Percentiles rank a stretch among this genome's conserved stretches.
Conservation (phyloP, 92 coral and sea anemone species). For the Siderastrea siderea region DNA sequence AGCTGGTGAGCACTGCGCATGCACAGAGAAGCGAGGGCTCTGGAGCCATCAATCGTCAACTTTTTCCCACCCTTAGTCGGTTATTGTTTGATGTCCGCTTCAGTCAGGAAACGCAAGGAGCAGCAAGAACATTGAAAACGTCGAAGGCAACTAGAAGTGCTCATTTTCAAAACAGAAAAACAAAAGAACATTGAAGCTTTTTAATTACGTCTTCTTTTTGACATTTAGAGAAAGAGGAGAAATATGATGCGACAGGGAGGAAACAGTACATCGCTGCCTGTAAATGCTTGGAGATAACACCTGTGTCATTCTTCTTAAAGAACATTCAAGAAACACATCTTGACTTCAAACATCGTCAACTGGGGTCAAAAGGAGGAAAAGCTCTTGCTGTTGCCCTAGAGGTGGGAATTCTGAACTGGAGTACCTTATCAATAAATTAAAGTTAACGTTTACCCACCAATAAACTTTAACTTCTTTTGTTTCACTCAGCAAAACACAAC, state of each 20-base stretch:
- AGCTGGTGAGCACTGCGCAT: no score
- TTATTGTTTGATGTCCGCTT: no score
- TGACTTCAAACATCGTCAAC: conserved; percentile 84
- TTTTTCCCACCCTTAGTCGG: no score
- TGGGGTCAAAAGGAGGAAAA: conserved; percentile 89
- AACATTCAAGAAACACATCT: conserved; percentile 80
- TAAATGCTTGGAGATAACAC: conserved; percentile 81
- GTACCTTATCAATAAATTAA: not conserved
- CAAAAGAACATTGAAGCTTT: no score
- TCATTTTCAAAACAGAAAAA: no score
- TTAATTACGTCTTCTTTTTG: no score
- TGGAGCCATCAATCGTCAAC: no score
- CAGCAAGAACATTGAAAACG: no score
- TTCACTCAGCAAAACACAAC: conserved; percentile 81
- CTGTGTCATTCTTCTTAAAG: conserved; percentile 92
- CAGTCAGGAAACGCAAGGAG: no score
- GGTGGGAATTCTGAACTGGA: conserved; percentile 53
- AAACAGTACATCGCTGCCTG: conserved; percentile 84
- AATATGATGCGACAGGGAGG: conserved; percentile 87
- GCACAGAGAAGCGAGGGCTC: no score
- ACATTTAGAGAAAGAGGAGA: conserved; percentile 66
- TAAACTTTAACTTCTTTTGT: not conserved
- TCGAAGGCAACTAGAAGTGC: no score
- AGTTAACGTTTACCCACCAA: not conserved
- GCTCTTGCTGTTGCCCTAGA: conserved; percentile 94